phyloP scores from a whole-genome alignment of 2,888 invertebrate genomes.

The Brachypalpus laphriformis region DNA sequence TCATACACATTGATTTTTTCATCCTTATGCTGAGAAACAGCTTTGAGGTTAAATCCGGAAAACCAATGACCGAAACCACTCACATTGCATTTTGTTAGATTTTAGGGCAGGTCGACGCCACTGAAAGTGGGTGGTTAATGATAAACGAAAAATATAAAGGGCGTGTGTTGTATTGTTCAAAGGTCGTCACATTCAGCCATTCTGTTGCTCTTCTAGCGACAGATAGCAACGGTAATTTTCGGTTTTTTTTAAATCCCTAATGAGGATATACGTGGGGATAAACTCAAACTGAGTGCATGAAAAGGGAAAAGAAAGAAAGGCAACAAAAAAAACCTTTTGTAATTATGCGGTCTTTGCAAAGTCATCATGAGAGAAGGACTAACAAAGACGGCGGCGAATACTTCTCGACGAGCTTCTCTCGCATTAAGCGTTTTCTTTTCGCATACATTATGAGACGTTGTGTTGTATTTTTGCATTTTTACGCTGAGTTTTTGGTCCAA shows the following conservation, averaged over 20 bases:
- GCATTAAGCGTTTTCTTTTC: slow-evolving; percentile 54
- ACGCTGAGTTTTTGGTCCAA: slow-evolving; percentile 38
- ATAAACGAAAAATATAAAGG: slow-evolving; percentile 11
- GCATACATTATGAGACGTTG: slow-evolving; percentile 68
- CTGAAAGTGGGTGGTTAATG: slow-evolving; percentile 2
- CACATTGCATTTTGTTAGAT: slow-evolving; percentile 46
- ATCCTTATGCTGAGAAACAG: neutral
- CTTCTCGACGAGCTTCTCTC: slow-evolving; percentile 10
- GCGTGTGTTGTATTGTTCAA: slow-evolving; percentile 35
- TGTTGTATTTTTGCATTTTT: slow-evolving; percentile 71
- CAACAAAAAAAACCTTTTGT: slow-evolving; percentile 34
- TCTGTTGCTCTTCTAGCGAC: slow-evolving; percentile 45
- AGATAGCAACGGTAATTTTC: slow-evolving; percentile 57
- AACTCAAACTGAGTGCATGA: slow-evolving; percentile 14
- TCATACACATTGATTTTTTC: slow-evolving; percentile 30
- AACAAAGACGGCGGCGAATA: slow-evolving; percentile 21
- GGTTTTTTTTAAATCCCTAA: slow-evolving; percentile 54
- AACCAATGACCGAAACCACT: slow-evolving; percentile 64
- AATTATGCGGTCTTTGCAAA: slow-evolving; percentile 68
- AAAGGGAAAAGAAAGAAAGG: neutral
- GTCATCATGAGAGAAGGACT: slow-evolving; percentile 23
- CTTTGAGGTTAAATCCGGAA: slow-evolving; percentile 50
- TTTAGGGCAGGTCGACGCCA: slow-evolving; percentile 12
- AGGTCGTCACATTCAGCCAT: slow-evolving; percentile 64
- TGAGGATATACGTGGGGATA: slow-evolving; percentile 60